A percentile compares a stretch with the other conserved stretches of the same genome.
Conservation (phyloP, 2,113 vertebrate genomes). For the Sialia sialis region DNA sequence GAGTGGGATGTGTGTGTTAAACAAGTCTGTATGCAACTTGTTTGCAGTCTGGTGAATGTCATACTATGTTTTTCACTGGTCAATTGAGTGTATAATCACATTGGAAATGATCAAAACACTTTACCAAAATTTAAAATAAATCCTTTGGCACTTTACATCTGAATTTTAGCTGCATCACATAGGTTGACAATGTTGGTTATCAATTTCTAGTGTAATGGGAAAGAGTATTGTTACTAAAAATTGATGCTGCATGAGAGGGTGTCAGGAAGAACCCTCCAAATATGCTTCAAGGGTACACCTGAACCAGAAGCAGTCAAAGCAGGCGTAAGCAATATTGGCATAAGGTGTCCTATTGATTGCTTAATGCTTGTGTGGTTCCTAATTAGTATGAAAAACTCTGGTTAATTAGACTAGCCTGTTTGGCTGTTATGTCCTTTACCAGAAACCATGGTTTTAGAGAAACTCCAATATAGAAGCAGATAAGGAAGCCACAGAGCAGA, state of each 20-base stretch:
- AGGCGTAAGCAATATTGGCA: not conserved
- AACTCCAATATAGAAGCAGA: not conserved
- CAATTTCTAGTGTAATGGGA: not conserved
- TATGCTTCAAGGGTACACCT: not conserved
- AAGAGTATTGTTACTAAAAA: not conserved
- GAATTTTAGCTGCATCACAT: not conserved
- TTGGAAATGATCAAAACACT: not conserved
- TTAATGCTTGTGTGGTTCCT: conserved; percentile 31
- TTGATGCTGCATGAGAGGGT: not conserved
- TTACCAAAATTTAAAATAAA: not conserved
- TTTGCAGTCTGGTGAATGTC: not conserved
- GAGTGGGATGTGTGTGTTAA: not conserved
- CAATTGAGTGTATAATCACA: not conserved
- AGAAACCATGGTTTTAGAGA: not conserved
- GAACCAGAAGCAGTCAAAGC: not conserved
- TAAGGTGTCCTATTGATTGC: conserved; percentile 42
- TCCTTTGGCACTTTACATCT: not conserved
- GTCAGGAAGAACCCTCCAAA: not conserved
- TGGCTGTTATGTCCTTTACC: not conserved
- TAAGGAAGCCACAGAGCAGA: not conserved
- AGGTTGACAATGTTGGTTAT: not conserved
- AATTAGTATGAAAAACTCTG: conserved; percentile 14
- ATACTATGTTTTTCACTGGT: not conserved
- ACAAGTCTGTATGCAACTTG: not conserved
- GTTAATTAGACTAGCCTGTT: conserved; percentile 24